Base-by-base conservation (phyloP, 2,888 invertebrate genomes). In the Drepanosiphum platanoidis region DNA sequence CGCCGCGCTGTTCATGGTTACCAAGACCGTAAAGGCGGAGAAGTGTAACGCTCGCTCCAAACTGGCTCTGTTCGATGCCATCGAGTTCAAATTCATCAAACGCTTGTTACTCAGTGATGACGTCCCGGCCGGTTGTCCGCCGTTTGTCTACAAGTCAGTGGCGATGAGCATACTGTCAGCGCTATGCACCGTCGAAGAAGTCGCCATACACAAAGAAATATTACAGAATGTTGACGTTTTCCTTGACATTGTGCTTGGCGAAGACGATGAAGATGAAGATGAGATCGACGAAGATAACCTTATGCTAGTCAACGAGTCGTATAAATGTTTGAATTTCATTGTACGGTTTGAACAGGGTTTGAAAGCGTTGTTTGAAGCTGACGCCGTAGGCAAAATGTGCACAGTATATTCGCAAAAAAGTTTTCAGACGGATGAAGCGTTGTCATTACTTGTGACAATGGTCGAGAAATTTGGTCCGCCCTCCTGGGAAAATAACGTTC, bases 1-100 rank as follows among this genome's bases (percentile, higher is more conserved):
- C 90, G 96, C 97, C 66, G 96, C 95, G 1, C 92, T 97, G 78
- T 96, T 97, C 90, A 94, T 97, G 94, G 96, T 97, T 81, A 96
- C 97, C 3, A 97, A 97, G 90, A 90, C 96, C 82, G 94, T 97
- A 64, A 95, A 95, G 90, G 94, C 94, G 87, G 94, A 94, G 89
- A 95, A 96, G 88, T 95, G 96, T 89, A 93, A 92, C 88, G 91
- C 93, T 15, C 89, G 90, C 0, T 93, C 93, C n/a, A 95, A 95
- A 89, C 94, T 93, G 88, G 92, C 94, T 52, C 91, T 97, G 3
- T 96, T 97, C 89, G 95, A 97, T 90, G 95, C 96, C 1, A 96
- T 97, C 88, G 97, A 97, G 34, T 94, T 96, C 88, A 93, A 94
- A 87, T 97, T 97, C 90, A 90, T 98, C 78, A 94, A 94, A 89